These are phyloP conservation scores for Grus americana DNA, from an alignment of 2,113 vertebrate species.

Conservation along the genomic window DNA sequence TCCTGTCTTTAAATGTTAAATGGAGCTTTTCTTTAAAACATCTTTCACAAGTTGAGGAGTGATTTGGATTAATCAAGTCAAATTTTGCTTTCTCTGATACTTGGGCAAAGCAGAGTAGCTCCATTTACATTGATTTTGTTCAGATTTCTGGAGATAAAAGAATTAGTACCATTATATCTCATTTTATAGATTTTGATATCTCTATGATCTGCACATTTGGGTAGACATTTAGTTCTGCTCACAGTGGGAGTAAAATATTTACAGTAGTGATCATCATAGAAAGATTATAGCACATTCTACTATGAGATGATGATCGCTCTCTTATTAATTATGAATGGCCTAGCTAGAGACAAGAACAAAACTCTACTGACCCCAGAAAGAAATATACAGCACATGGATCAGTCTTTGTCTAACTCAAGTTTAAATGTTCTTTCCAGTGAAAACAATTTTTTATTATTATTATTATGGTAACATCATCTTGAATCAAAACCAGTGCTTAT, in stretches of 20 bases:
- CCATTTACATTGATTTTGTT: not conserved
- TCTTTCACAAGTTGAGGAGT: not conserved
- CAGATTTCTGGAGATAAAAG: not conserved
- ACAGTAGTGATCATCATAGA: not conserved
- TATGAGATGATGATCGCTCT: not conserved
- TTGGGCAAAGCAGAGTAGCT: not conserved
- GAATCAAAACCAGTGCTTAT: not conserved
- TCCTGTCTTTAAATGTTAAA: not conserved
- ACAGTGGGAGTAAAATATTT: not conserved
- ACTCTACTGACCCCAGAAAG: not conserved
- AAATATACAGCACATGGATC: not conserved
- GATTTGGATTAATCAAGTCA: not conserved
- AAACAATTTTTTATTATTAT: not conserved
- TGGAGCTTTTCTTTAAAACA: not conserved
- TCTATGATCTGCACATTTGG: not conserved
- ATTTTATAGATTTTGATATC: not conserved
- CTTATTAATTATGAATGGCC: not conserved
- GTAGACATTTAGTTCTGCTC: not conserved
- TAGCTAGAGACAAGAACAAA: not conserved
- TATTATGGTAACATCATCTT: not conserved
- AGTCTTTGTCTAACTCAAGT: not conserved
- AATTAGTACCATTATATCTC: not conserved
- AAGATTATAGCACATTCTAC: not conserved
- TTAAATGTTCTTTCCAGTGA: not conserved
- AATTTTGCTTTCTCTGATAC: not conserved